Percentiles rank a stretch among this genome's conserved stretches.
Conservation (phyloP, 2,113 vertebrate species). For the Peromyscus maniculatus region DNA sequence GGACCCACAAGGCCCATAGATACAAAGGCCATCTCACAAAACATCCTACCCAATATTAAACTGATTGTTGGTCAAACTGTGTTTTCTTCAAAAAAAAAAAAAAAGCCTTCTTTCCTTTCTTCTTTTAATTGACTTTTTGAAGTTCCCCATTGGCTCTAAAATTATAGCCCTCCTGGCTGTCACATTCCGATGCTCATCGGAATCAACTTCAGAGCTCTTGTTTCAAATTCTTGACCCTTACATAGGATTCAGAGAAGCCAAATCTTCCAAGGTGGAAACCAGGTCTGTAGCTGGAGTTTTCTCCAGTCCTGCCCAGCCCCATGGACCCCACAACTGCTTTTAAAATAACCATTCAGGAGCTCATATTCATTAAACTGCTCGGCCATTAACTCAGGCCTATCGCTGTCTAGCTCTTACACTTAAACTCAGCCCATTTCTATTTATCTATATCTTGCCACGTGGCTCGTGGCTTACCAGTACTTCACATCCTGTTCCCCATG, state of each 20-base stretch:
- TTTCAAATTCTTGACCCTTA: not conserved
- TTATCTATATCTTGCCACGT: no score
- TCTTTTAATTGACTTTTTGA: not conserved
- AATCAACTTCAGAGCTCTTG: not conserved
- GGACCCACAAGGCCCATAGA: not conserved
- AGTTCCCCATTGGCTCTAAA: not conserved
- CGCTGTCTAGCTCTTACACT: no score
- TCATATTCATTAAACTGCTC: no score
- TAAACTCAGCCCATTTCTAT: no score
- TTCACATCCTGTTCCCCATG: no score
- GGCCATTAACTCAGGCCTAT: no score
- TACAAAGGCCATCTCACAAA: not conserved
- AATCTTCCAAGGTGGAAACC: not conserved
- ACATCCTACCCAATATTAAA: not conserved
- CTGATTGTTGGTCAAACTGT: not conserved
- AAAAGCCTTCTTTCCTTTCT: not conserved
- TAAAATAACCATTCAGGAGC: no score
- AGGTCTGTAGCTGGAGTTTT: not conserved
- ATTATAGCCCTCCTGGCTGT: not conserved
- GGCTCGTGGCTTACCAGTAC: no score
- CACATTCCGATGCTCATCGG: not conserved
- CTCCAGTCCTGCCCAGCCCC: no score
- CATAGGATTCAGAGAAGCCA: not conserved
- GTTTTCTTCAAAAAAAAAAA: not conserved
- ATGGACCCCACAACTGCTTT: no score